Evolutionary conservation across 2,797 vertebrate genomes (phyloP).

Genomic region (Cephalopachus bancanus): DNA sequence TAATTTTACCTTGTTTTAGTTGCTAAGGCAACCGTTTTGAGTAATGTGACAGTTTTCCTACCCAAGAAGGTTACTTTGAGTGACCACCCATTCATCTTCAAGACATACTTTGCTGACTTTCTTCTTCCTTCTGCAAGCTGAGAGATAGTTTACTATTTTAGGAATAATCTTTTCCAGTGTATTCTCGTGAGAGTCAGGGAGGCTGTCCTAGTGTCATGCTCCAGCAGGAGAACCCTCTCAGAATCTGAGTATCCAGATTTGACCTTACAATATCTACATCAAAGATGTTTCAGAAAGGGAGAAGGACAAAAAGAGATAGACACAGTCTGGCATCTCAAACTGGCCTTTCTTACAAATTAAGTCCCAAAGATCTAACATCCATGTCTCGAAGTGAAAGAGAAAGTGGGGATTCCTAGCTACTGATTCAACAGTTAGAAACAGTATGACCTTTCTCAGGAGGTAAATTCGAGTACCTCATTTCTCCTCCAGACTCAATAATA

Average conservation of each 20-base stretch:
- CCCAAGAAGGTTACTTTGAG: constrained; percentile 37
- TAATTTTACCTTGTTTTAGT: constrained; percentile 71
- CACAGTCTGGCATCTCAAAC: background rate
- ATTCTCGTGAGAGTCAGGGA: background rate
- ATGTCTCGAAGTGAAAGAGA: constrained; percentile 33
- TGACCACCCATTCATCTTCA: constrained; percentile 21
- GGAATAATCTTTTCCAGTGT: background rate
- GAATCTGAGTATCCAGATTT: background rate
- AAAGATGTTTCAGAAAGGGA: background rate
- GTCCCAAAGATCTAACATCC: background rate
- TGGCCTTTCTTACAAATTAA: background rate
- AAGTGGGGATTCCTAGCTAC: background rate
- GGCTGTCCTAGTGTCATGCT: too few species aligned
- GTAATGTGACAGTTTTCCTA: constrained; percentile 59
- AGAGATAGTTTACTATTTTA: background rate
- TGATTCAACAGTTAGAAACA: background rate
- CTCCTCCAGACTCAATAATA: background rate
- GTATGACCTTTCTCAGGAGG: background rate
- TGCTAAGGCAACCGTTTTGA: constrained; percentile 53
- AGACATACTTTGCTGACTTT: constrained; percentile 54
- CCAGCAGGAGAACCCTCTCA: too few species aligned
- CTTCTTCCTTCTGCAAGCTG: constrained; percentile 51
- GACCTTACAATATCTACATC: background rate
- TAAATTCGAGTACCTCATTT: background rate
- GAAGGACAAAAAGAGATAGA: background rate